Percentiles rank a stretch among this genome's conserved stretches.
These are phyloP conservation scores for Brachyptera putata DNA, from an alignment of 2,888 invertebrate genomes.

Conservation along the genomic window DNA sequence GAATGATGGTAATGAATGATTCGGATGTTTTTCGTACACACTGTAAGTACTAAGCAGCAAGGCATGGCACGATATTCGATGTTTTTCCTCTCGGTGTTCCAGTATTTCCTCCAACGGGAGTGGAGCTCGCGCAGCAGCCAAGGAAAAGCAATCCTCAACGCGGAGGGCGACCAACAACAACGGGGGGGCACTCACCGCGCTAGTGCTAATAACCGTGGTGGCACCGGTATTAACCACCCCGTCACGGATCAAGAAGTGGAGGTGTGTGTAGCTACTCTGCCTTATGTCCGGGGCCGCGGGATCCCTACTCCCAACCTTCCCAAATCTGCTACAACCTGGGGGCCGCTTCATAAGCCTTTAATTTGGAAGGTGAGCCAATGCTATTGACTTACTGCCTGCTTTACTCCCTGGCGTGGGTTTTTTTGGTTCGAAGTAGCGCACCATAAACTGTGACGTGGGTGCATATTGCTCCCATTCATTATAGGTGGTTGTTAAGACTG, in stretches of 20 bases:
- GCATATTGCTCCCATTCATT: no score
- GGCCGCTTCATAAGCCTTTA: slow-evolving; percentile 59
- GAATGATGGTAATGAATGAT: no score
- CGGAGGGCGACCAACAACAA: slow-evolving; percentile 24
- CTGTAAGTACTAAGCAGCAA: no score
- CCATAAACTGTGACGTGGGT: no score
- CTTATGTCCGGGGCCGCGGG: slow-evolving; percentile 47
- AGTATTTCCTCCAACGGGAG: slow-evolving; percentile 47
- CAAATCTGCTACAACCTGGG: slow-evolving; percentile 61
- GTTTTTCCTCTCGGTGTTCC: slow-evolving; percentile 36
- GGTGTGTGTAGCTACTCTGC: slow-evolving; percentile 43
- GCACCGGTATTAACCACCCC: neutral
- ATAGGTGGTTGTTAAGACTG: no score
- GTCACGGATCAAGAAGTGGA: slow-evolving; percentile 34
- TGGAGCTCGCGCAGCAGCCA: slow-evolving; percentile 49
- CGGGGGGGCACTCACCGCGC: slow-evolving; percentile 29
- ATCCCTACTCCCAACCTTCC: slow-evolving; percentile 53
- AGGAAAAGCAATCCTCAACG: slow-evolving; percentile 25
- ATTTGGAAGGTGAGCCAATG: slow-evolving; percentile 56
- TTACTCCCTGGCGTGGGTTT: no score
- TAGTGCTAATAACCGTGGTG: slow-evolving; percentile 19
- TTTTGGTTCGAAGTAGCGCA: no score
- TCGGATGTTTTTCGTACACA: no score
- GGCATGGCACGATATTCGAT: no score
- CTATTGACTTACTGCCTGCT: slow-evolving; percentile 29